phyloP scores from a whole-genome alignment of 2,888 invertebrate genomes.

The Tubiluchus corallicola region DNA sequence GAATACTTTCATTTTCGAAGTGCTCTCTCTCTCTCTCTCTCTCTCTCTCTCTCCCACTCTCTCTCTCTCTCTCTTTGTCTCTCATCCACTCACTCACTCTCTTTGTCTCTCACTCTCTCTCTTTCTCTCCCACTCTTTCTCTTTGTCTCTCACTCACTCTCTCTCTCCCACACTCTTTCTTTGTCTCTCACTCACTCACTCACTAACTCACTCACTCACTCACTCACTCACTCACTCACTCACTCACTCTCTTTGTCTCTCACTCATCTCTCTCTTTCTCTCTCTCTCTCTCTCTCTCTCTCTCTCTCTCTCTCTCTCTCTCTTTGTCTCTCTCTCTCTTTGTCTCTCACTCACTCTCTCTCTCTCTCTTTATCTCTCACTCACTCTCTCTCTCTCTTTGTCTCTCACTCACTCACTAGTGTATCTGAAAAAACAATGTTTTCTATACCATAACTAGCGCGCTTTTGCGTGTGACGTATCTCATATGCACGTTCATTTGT shows the following conservation, averaged over 20 bases:
- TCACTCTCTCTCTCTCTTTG: too few species aligned
- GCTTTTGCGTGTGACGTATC: too few species aligned
- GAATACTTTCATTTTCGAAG: too few species aligned
- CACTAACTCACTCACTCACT: neutral
- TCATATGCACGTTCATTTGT: too few species aligned
- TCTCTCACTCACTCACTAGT: too few species aligned
- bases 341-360: neutral
- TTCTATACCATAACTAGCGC: too few species aligned
- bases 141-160: neutral
- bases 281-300: constrained; percentile 3
- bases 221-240: neutral
- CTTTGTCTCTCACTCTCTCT: neutral
- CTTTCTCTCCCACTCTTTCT: too few species aligned
- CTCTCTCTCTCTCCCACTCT: constrained; percentile 1
- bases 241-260: neutral
- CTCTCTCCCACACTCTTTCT: neutral
- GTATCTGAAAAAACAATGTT: too few species aligned
- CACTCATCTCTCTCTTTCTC: neutral
- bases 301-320: neutral
- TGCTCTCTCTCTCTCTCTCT: neutral
- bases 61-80: neutral
- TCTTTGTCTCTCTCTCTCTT: neutral
- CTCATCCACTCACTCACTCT: neutral
- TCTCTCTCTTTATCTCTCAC: neutral
- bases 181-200: neutral